Percentiles rank a stretch among this genome's conserved stretches.
Evolutionary conservation across 2,113 vertebrate species (phyloP).

Genomic region (Rhinoderma darwinii): DNA sequence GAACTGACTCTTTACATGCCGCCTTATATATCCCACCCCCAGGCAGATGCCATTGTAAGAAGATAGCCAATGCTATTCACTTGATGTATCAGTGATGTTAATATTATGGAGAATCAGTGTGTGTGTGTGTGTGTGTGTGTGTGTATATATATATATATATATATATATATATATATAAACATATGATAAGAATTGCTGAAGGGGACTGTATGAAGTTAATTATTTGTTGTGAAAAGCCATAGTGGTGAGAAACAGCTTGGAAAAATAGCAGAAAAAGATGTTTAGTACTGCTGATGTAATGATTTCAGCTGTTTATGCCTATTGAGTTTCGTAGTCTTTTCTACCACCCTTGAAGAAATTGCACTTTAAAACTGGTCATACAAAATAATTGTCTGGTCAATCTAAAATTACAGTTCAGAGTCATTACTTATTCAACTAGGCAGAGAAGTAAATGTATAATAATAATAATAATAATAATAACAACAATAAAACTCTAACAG

Average conservation of each 20-base stretch:
- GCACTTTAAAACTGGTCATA: background rate
- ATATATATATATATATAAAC: background rate
- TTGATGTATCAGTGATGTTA: too few relatives aligned
- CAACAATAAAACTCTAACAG: too few relatives aligned
- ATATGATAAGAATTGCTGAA: background rate
- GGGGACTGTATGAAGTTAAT: background rate
- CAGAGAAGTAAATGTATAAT: too few relatives aligned
- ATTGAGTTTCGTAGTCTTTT: background rate
- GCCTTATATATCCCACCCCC: too few relatives aligned
- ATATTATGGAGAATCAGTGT: too few relatives aligned
- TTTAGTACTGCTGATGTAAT: background rate
- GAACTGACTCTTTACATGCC: too few relatives aligned
- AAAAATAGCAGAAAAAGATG: background rate
- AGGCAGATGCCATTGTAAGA: too few relatives aligned
- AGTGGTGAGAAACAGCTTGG: background rate
- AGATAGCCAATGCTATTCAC: too few relatives aligned
- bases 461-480: too few relatives aligned
- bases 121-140: too few relatives aligned
- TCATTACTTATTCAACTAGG: too few relatives aligned
- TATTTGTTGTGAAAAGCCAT: background rate
- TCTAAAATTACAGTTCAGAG: background rate
- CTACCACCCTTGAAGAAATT: background rate
- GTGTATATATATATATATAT: too few relatives aligned
- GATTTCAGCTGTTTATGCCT: background rate
- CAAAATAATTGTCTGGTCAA: slow-evolving; percentile 3